Evolutionary conservation across 2,113 vertebrate species (phyloP).

Genomic region (Oreochromis spilurus): DNA sequence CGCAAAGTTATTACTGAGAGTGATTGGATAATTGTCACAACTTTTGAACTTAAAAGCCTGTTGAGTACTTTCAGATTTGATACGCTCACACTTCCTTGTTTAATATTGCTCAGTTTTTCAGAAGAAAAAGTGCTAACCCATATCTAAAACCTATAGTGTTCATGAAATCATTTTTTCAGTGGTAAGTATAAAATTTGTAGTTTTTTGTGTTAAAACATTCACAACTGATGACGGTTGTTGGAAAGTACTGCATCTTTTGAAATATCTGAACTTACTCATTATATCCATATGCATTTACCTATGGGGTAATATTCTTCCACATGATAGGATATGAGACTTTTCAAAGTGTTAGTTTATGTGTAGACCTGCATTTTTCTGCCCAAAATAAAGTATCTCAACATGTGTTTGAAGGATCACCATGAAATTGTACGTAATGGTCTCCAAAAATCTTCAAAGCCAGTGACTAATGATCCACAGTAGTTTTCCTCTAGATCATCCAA

Average conservation of each 20-base stretch:
- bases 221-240: not conserved
- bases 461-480: not conserved
- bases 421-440: not conserved
- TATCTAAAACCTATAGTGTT: conserved; percentile 18
- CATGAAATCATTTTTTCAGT: not conserved
- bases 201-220: not conserved
- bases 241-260: not conserved
- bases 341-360: not conserved
- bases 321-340: not conserved
- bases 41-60: not conserved
- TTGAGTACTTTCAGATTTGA: not conserved
- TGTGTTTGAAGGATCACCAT: not conserved
- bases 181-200: not conserved
- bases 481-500: not conserved
- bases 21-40: not conserved
- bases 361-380: not conserved
- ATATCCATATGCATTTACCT: not conserved
- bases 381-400: not conserved
- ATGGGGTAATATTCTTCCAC: not conserved
- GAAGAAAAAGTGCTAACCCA: conserved; percentile 34
- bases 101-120: not conserved
- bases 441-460: not conserved
- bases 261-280: not conserved
- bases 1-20: not conserved
- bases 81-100: not conserved